Evolutionary conservation across 2,113 vertebrate genomes (phyloP).

Genomic region (Porphyrio hochstetteri): DNA sequence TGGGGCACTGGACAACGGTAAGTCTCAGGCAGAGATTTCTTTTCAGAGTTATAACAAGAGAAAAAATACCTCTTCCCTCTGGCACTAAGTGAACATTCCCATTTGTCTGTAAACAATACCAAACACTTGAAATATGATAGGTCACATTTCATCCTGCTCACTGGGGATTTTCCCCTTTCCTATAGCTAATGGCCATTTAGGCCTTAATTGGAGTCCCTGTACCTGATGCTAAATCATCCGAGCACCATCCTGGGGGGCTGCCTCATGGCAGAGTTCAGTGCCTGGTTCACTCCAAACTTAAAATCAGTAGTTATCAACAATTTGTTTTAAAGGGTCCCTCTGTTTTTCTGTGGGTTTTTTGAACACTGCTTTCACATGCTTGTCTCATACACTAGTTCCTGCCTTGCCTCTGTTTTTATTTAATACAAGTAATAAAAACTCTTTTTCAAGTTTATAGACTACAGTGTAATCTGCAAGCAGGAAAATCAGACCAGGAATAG

Average conservation of each 20-base stretch:
- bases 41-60: neutral
- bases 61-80: neutral
- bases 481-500: neutral
- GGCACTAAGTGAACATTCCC: neutral
- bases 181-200: neutral
- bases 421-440: neutral
- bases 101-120: slow-evolving; percentile 24
- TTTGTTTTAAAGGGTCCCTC: neutral
- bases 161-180: neutral
- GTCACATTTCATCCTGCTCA: slow-evolving; percentile 1
- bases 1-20: slow-evolving; percentile 36
- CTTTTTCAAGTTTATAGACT: neutral
- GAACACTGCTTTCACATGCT: neutral
- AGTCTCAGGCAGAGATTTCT: neutral
- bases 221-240: neutral
- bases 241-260: neutral
- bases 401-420: neutral
- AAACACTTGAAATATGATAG: neutral
- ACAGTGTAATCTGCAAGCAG: neutral
- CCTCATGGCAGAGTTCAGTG: neutral
- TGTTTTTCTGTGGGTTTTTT: neutral
- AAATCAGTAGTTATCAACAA: neutral
- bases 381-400: neutral
- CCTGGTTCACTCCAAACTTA: neutral
- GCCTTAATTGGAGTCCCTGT: neutral